Base-by-base conservation (phyloP, 2,888 invertebrate species). In the Tigriopus californicus region DNA sequence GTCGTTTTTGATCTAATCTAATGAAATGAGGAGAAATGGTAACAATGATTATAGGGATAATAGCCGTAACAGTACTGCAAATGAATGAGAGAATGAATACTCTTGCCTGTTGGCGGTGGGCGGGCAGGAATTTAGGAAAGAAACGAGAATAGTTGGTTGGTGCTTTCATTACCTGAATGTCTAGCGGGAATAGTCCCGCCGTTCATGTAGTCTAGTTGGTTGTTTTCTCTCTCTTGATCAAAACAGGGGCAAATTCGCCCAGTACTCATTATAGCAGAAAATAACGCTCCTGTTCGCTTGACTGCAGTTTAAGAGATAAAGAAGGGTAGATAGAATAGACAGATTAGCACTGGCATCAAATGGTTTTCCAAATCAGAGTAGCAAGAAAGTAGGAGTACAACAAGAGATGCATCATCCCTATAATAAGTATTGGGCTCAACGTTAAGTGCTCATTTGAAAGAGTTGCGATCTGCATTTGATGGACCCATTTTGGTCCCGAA, bases 171-270 rank as follows among this genome's bases (percentile, higher is more conserved):
- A 33, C 33, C 33, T 33, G 33, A 33, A 33, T 33, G 33, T 8
- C 33, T 33, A 8, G 33, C 33, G 33, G 33, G 33, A 33, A 33
- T 33, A 33, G 33, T 33, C 33, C 33, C 33, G 33, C 33, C 33
- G 33, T 33, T 33, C 33, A 33, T 33, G 33, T 33, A 33, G 33
- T 33, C 33, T 33, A 33, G 33, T 33, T 33, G 33, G 33, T 33
- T 33, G 33, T 52, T 25, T 25, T 24, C 52, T 52, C 25, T 52
- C 52, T 52, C 33, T 52, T 24, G 52, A 25, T 52, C 52, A 24
- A 52, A 41, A 22, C 54, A 54, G 18, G 54, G 54, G 54, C 54
- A 54, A 54, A 54, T 54, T 54, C 54, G 54, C 25, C 54, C 54
- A 41, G 41, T 54, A 41, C 54, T 54, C 54, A 54, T 54, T 40